Evolutionary conservation across 2,113 vertebrate species (phyloP).

Genomic region (Castor canadensis): DNA sequence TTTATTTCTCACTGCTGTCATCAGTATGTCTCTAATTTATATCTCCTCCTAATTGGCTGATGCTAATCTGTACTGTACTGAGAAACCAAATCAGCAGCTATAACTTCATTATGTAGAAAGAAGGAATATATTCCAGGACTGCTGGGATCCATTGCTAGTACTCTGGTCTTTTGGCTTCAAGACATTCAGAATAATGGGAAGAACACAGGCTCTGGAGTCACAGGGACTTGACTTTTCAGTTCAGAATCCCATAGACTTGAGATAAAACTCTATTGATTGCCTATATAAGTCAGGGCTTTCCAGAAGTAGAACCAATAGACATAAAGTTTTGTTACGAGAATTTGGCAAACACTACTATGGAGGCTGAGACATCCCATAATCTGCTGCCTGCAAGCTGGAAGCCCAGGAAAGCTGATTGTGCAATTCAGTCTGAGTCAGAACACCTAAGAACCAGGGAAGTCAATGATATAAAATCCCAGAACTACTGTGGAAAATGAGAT

Average conservation of each 20-base stretch:
- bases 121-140: constrained; percentile 23
- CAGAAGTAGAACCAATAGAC: no score
- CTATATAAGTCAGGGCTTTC: background rate
- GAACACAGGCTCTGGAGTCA: background rate
- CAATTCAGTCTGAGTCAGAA: background rate
- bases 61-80: background rate
- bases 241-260: background rate
- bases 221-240: background rate
- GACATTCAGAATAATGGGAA: background rate
- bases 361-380: no score
- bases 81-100: constrained; percentile 22
- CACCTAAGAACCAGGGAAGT: background rate
- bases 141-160: background rate
- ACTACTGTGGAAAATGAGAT: background rate
- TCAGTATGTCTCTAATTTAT: background rate
- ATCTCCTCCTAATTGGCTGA: background rate
- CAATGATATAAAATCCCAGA: background rate
- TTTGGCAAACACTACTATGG: background rate
- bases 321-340: background rate
- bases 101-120: constrained; percentile 21
- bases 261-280: background rate
- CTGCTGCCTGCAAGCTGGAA: no score
- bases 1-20: no score
- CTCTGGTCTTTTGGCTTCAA: background rate
- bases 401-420: no score